Conservation (phyloP, 2,888 invertebrate species). For the Aspidiotus rigidus region DNA sequence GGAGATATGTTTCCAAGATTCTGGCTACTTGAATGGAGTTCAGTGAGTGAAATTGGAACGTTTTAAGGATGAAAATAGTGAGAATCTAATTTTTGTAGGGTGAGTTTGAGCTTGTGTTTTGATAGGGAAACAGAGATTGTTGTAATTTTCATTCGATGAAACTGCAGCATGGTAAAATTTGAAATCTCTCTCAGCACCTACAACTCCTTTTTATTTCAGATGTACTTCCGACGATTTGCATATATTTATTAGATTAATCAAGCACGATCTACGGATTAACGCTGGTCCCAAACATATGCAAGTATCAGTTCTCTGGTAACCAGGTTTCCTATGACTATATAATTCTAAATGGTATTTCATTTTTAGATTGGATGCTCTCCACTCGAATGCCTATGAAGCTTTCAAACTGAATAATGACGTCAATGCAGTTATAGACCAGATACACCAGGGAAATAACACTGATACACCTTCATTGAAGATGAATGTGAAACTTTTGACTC, state of each 20-base stretch:
- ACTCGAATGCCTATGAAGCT: constrained; percentile 75
- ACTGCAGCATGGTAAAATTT: no score
- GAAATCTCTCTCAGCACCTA: no score
- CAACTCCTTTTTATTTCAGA: constrained; percentile 43
- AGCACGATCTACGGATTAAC: constrained; percentile 85
- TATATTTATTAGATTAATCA: constrained; percentile 75
- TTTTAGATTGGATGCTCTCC: constrained; percentile 66
- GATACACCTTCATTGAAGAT: constrained; percentile 42
- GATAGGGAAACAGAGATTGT: no score
- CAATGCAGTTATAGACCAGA: constrained; percentile 57
- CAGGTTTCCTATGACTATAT: not conserved
- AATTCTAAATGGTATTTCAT: not conserved
- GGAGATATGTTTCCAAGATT: no score
- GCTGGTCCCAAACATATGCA: constrained; percentile 83
- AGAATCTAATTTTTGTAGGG: no score
- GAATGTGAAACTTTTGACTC: constrained; percentile 68
- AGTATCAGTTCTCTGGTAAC: constrained; percentile 39
- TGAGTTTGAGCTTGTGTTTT: no score
- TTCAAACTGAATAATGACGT: constrained; percentile 80
- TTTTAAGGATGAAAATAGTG: no score
- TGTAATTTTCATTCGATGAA: no score
- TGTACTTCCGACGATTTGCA: constrained; percentile 76
- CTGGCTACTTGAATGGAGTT: no score
- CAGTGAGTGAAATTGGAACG: no score
- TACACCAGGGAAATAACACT: constrained; percentile 5